Base-by-base conservation (phyloP, 2,888 invertebrate species). In the Lomographa bimaculata region DNA sequence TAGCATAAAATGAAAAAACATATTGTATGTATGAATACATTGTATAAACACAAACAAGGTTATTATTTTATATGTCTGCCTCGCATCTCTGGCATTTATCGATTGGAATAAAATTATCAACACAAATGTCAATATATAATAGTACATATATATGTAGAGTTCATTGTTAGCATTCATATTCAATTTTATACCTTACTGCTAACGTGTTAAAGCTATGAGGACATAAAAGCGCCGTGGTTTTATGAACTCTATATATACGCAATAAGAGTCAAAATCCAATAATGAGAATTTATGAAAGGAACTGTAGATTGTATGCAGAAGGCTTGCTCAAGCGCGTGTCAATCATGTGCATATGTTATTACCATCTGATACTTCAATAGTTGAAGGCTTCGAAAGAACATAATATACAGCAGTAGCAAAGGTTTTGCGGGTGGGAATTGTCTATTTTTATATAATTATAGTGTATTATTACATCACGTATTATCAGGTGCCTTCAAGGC, bases 311-410 rank as follows among this genome's bases (percentile, higher is more conserved):
- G 25, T 26, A 32, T 26, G 19, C 25, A 30, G 38, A 26, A 16
- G 19, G 26, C 32, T 39, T 53, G 50, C 42, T 37, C 44, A 56
- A 27, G 46, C 51, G 53, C 57, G 52, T 50, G 64, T 63, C 71
- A 63, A 62, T 64, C 50, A 43, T 48, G 54, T 49, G 60, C 68
- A 64, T 47, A 69, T 70, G 70, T 65, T 70, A 67, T 64, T 64
- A 60, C 60, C 63, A 60, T 58, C 58, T 63, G 64, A 60, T 60
- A 58, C 57, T 33, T 57, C 24, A 10, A 6, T 24, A 34, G 16
- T 24, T 14, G 28, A 34, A 28, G 33, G 18, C 20, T 30, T 32
- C 38, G 7, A 32, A n/a, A 3, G 0, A n/a, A 26, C 14, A 16
- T 7, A 14, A 5, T 16, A 26, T 4, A 4, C 7, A 25, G 8